Percentiles rank a stretch among this genome's conserved stretches.
Conservation (phyloP, 2,888 invertebrate species). For the Bugulina stolonifera region DNA sequence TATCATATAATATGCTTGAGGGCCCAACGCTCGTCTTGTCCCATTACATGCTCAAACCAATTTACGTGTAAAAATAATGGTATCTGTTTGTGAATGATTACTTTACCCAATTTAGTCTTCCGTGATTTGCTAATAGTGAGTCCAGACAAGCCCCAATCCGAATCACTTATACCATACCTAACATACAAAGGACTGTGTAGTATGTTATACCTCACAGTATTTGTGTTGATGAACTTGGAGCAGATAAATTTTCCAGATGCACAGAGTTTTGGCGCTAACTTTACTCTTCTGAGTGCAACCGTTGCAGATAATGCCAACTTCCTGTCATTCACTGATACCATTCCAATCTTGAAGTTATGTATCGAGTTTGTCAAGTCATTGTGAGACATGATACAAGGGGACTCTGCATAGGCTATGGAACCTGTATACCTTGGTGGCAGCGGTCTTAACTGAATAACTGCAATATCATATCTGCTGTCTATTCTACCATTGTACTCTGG, state of each 20-base stretch:
- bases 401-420: not conserved
- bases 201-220: not conserved
- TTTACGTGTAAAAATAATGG: not conserved
- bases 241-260: conserved; percentile 13
- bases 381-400: not conserved
- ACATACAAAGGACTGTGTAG: not conserved
- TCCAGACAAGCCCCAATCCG: conserved; percentile 13
- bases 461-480: not conserved
- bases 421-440: not conserved
- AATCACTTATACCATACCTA: not conserved
- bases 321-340: not conserved
- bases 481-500: not conserved
- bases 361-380: not conserved
- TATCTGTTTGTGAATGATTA: conserved; percentile 4
- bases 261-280: conserved; percentile 11
- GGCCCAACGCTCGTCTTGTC: not conserved
- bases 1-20: too few relatives aligned
- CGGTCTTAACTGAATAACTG: not conserved
- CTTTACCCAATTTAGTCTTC: not conserved
- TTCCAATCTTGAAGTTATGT: not conserved
- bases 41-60: conserved; percentile 19
- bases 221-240: not conserved
- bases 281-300: not conserved
- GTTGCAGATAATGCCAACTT: not conserved
- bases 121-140: not conserved